A percentile compares a stretch with the other conserved stretches of the same genome.
Conservation (phyloP, 2,888 invertebrate species). For the Opisthograptis luteolata region DNA sequence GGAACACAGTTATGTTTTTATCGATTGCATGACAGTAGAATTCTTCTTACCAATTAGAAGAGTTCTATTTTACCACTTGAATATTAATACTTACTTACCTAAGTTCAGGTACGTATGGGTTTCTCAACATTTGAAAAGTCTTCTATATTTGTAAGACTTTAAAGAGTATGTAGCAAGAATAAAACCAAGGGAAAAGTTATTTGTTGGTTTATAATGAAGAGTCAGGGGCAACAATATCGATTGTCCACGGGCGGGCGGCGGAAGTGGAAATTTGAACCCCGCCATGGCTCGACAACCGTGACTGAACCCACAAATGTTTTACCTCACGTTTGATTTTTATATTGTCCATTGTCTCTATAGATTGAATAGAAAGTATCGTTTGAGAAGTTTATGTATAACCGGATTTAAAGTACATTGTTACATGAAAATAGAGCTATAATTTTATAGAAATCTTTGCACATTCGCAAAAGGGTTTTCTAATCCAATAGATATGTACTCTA, state of each 20-base stretch:
- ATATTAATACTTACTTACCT: no score
- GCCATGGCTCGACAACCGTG: slow-evolving; percentile 72
- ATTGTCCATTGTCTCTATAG: slow-evolving; percentile 38
- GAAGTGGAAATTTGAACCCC: slow-evolving; percentile 78
- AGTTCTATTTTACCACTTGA: no score
- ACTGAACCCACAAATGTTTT: slow-evolving; percentile 73
- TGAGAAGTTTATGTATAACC: slow-evolving; percentile 17
- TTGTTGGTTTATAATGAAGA: slow-evolving; percentile 73
- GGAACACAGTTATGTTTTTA: no score
- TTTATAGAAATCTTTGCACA: neutral
- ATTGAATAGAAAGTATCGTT: slow-evolving; percentile 35
- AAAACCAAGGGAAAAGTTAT: no score
- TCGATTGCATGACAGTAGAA: no score
- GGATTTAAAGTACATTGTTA: slow-evolving; percentile 11
- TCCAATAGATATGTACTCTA: neutral
- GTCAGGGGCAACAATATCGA: slow-evolving; percentile 75
- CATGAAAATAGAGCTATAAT: neutral
- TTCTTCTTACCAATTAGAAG: no score
- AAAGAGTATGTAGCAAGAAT: no score
- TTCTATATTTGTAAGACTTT: no score
- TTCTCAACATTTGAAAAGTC: no score
- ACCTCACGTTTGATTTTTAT: slow-evolving; percentile 60
- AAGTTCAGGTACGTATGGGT: no score
- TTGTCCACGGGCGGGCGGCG: slow-evolving; percentile 77
- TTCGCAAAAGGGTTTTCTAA: neutral